Evolutionary conservation across 2,888 invertebrate genomes (phyloP).

Genomic region (Drosophila recens): DNA sequence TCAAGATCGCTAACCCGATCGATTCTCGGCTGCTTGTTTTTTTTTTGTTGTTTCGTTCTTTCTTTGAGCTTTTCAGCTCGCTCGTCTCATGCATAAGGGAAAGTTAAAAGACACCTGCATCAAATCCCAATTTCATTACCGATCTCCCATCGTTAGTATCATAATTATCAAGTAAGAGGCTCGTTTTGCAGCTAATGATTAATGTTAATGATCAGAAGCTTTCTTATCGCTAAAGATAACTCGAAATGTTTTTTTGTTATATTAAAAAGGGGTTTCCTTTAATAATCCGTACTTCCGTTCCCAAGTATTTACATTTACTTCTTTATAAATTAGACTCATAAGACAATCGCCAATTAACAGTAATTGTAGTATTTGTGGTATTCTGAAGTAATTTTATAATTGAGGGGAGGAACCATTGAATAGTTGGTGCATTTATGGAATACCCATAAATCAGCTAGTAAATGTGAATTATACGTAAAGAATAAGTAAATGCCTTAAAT

Average conservation of each 20-base stretch:
- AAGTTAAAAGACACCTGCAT: conserved; percentile 51
- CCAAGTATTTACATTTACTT: not conserved
- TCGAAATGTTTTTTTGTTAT: not conserved
- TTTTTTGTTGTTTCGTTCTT: not conserved
- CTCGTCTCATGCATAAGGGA: conserved; percentile 12
- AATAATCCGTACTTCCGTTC: not conserved
- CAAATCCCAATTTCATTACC: conserved; percentile 2
- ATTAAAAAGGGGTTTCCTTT: conserved; percentile 3
- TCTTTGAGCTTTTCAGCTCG: conserved; percentile 2
- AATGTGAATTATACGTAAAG: not conserved
- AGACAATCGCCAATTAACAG: conserved; percentile 3
- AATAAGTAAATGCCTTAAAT: not conserved
- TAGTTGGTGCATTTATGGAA: not conserved
- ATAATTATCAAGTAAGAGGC: conserved; percentile 29
- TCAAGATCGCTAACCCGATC: conserved; percentile 44
- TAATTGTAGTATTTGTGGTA: not conserved
- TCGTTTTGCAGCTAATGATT: conserved; percentile 15
- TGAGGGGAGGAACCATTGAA: not conserved
- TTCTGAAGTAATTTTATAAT: not conserved
- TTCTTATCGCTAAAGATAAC: conserved; percentile 14
- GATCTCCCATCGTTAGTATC: conserved; percentile 8
- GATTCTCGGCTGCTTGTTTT: conserved; percentile 33
- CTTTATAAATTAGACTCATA: not conserved
- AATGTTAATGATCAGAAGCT: conserved; percentile 13
- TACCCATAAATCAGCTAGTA: not conserved